A percentile compares a stretch with the other conserved stretches of the same genome.
Conservation (phyloP, 2,888 invertebrate genomes). For the Hylaea fasciaria region DNA sequence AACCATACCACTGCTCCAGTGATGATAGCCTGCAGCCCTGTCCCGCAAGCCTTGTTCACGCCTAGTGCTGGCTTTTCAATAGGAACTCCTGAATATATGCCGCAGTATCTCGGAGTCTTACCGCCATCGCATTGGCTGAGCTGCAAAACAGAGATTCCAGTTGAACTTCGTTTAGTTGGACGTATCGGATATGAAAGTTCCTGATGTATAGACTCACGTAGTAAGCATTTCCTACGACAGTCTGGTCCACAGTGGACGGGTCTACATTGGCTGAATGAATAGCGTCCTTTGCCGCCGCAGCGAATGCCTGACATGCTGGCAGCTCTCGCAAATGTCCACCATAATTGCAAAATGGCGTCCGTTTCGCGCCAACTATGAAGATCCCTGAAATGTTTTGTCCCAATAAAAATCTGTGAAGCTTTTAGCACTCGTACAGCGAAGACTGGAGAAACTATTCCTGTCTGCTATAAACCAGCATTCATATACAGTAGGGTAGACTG, state of each 20-base stretch:
- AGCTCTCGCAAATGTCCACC: conserved; percentile 70
- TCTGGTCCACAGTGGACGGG: conserved; percentile 62
- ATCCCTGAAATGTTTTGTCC: conserved; percentile 55
- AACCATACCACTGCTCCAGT: conserved; percentile 91
- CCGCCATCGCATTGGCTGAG: conserved; percentile 92
- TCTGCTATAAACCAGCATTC: too few species aligned
- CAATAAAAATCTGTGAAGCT: not conserved
- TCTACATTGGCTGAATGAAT: conserved; percentile 63
- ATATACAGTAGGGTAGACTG: too few species aligned
- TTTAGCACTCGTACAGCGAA: too few species aligned
- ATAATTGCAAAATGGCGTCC: conserved; percentile 75
- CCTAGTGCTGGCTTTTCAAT: conserved; percentile 93
- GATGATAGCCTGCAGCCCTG: conserved; percentile 97
- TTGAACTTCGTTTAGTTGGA: too few species aligned
- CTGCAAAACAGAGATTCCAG: conserved; percentile 68
- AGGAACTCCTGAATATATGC: conserved; percentile 93
- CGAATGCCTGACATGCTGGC: conserved; percentile 70
- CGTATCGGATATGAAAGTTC: not conserved
- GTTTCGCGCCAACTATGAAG: conserved; percentile 73
- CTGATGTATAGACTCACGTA: conserved; percentile 55
- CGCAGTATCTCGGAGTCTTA: conserved; percentile 94
- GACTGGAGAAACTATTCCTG: too few species aligned
- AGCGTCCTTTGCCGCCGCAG: conserved; percentile 71
- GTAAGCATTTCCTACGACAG: conserved; percentile 71
- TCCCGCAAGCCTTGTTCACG: conserved; percentile 97